Conservation (phyloP, 2,113 vertebrate genomes). For the Antigone vipio region DNA sequence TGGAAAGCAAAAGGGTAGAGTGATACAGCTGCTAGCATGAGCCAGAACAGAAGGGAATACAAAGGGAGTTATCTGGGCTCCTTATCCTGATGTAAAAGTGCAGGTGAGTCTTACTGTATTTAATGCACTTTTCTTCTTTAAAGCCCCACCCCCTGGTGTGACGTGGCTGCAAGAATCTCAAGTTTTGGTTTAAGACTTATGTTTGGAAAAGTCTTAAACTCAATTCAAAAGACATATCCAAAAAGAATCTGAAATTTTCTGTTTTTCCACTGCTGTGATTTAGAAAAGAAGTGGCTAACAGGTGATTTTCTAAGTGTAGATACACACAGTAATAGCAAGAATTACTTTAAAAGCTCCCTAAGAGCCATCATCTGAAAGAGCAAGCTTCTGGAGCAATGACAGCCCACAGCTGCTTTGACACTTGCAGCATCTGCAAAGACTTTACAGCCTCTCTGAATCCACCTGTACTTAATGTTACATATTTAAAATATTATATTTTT, state of each 20-base stretch:
- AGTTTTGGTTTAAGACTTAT: neutral
- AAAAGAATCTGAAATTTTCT: neutral
- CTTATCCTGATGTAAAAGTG: neutral
- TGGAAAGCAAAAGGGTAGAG: slow-evolving; percentile 12
- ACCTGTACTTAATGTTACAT: neutral
- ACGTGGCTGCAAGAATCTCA: neutral
- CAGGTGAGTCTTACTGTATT: neutral
- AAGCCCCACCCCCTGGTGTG: neutral
- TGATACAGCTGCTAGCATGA: neutral
- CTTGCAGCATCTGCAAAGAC: neutral
- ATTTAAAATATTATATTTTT: neutral
- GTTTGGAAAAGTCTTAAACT: neutral
- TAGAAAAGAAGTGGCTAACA: neutral
- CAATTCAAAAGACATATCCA: neutral
- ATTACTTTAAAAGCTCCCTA: neutral
- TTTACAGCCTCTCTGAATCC: neutral
- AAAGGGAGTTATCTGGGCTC: neutral
- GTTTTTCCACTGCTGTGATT: neutral
- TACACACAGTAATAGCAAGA: neutral
- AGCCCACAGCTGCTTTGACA: neutral
- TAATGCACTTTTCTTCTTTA: neutral
- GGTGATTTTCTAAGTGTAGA: neutral
- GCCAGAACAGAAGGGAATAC: neutral
- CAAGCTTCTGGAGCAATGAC: neutral
- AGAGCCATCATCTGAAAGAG: neutral